Evolutionary conservation across 2,888 invertebrate species (phyloP).

Genomic region (Polydrusus tereticollis): DNA sequence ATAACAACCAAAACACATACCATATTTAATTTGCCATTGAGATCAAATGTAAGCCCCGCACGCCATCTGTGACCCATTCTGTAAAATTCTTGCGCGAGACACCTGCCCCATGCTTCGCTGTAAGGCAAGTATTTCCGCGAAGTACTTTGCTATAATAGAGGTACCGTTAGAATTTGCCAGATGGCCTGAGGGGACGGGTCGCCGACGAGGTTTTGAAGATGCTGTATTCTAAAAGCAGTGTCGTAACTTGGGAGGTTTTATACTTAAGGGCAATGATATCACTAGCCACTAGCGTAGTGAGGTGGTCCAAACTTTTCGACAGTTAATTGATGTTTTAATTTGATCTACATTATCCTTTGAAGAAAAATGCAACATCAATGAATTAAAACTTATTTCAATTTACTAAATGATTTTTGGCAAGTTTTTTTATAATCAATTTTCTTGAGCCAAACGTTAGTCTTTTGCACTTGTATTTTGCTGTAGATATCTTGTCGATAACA

Average conservation of each 20-base stretch:
- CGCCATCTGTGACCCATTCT: slow-evolving; percentile 34
- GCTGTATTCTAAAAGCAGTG: neutral
- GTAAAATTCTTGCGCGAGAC: neutral
- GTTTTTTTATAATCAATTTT: too few species aligned
- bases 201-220: slow-evolving; percentile 21
- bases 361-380: too few species aligned
- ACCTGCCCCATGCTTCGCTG: slow-evolving; percentile 12
- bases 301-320: too few species aligned
- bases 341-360: too few species aligned
- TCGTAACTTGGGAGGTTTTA: neutral
- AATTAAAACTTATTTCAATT: too few species aligned
- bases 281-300: too few species aligned
- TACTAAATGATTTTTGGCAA: too few species aligned
- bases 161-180: slow-evolving; percentile 32
- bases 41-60: neutral
- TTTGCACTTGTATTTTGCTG: too few species aligned
- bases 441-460: too few species aligned
- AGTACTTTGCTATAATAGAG: neutral
- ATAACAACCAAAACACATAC: neutral
- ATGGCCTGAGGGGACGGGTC: slow-evolving; percentile 11
- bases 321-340: too few species aligned
- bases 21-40: neutral
- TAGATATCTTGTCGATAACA: too few species aligned
- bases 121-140: slow-evolving; percentile 25
- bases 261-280: neutral